These are phyloP conservation scores for Cherax quadricarinatus DNA, from an alignment of 1,140 invertebrate species.

Conservation along the genomic window DNA sequence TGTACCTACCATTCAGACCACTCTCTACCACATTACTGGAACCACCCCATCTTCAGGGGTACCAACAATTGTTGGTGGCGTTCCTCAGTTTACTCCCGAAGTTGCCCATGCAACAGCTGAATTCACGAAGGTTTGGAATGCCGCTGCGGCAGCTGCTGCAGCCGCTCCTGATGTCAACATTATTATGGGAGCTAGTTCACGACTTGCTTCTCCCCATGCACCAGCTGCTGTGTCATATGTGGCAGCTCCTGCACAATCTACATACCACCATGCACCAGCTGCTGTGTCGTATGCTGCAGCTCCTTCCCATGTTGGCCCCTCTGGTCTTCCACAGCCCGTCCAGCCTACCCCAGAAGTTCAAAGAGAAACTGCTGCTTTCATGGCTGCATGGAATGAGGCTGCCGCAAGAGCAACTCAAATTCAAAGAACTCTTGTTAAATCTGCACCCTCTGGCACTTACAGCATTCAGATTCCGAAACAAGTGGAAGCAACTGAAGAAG, in stretches of 20 bases:
- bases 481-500: too few relatives aligned
- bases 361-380: too few relatives aligned
- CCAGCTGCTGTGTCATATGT: not conserved
- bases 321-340: conserved; percentile 14
- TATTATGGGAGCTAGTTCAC: conserved; percentile 36
- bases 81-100: conserved; percentile 40
- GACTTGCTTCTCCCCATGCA: not conserved
- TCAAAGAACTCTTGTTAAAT: too few relatives aligned
- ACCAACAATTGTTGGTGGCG: conserved; percentile 46
- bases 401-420: too few relatives aligned
- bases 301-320: not conserved
- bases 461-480: too few relatives aligned
- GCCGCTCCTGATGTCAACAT: conserved; percentile 54
- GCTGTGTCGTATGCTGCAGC: conserved; percentile 5
- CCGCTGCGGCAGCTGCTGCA: conserved; percentile 54
- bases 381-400: too few relatives aligned
- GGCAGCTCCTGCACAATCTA: not conserved
- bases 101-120: conserved; percentile 49
- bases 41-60: not conserved
- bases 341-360: conserved; percentile 31
- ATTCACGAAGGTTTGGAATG: conserved; percentile 57
- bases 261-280: not conserved
- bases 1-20: conserved; percentile 17
- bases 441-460: too few relatives aligned
- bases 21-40: conserved; percentile 16